phyloP scores from a whole-genome alignment of 2,888 invertebrate species.

The Lepeophtheirus nordmannii region DNA sequence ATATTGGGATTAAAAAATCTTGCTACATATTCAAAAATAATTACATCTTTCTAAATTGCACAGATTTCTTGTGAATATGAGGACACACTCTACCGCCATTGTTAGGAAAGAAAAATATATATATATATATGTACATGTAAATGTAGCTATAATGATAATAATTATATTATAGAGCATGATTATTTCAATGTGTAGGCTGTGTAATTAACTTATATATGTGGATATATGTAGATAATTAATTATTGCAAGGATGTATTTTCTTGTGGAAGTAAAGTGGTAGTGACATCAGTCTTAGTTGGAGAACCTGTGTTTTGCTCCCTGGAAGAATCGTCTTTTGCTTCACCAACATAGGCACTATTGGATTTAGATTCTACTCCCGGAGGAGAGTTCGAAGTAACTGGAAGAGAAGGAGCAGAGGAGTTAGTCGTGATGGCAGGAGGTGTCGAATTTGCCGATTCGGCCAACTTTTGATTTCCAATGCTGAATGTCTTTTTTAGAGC shows the following conservation, averaged over 20 bases:
- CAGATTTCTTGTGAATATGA: no score
- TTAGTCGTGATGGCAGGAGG: not conserved
- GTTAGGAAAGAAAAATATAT: no score
- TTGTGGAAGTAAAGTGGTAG: not conserved
- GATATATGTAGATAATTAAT: not conserved
- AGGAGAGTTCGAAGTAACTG: not conserved
- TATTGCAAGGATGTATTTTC: constrained; percentile 6
- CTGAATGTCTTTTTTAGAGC: constrained; percentile 3
- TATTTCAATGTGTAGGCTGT: no score
- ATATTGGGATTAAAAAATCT: no score
- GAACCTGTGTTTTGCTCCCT: not conserved
- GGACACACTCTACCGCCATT: no score
- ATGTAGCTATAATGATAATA: no score
- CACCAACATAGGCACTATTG: not conserved
- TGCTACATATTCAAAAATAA: no score
- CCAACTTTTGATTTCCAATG: not conserved
- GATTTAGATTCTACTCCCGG: not conserved
- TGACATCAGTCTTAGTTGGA: not conserved
- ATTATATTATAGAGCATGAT: no score
- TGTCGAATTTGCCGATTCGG: not conserved
- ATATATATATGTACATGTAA: no score
- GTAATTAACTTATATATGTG: no score
- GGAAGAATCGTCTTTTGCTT: not conserved
- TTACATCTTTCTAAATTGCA: no score
- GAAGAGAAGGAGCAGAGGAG: not conserved